Base-by-base conservation (phyloP, 1,140 invertebrate species). In the Tachypleus tridentatus region DNA sequence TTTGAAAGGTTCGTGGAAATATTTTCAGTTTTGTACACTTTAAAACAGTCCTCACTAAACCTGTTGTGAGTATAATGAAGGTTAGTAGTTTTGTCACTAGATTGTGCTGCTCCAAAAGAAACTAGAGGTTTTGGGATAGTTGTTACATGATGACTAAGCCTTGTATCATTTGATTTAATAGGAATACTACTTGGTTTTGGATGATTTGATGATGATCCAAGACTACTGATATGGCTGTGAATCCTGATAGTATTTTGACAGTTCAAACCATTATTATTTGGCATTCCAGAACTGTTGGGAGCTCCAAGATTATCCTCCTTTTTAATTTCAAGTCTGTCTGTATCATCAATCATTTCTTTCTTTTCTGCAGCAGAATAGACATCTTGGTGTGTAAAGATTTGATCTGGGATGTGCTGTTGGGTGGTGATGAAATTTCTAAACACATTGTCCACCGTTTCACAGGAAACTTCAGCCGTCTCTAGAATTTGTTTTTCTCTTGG, bases 11-110 rank as follows among this genome's bases (percentile, higher is more conserved):
- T 88, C 29, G 29, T 29, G 0, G 91, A 90, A 0, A 91, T 96
- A 11, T 89, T 92, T 79, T 97, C 93, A 0, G 91, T 95, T 72
- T 86, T 92, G 73, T 94, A 97, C 62, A 91, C 93, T 65, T 89
- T 91, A 3, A 93, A 82, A 0, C 89, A 87, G 74, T 95, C 92
- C 64, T 88, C 87, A 66, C 81, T 77, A 7, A 54, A 47, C 1
- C 6, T 54, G 5, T 56, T 9, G 1, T n/a, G 5, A 11, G 61
- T 10, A 29, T 11, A 5, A 8, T 11, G 5, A 8, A 48, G 57
- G 48, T 51, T 48, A 11, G 6, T n/a, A 49, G 8, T 49, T 5
- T 59, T 58, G 10, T 49, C 57, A 11, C 50, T 60, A 6, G 47
- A 10, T 7, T n/a, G 53, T 54, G 7, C 53, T 7, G 7, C n/a